Percentiles rank a stretch among this genome's conserved stretches.
phyloP scores from a whole-genome alignment of 2,113 vertebrate genomes.

The Gavia stellata region DNA sequence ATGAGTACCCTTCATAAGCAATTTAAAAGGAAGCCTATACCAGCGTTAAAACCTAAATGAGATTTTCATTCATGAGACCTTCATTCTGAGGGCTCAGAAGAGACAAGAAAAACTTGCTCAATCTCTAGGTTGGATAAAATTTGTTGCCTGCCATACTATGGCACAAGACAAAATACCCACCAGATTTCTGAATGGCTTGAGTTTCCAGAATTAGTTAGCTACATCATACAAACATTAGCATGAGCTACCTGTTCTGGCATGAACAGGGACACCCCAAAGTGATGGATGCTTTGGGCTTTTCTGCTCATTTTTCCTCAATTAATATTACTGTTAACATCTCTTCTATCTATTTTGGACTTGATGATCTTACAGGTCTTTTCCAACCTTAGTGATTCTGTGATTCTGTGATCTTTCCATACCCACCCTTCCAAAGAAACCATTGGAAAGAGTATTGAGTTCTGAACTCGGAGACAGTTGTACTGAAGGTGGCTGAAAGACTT shows the following conservation, averaged over 20 bases:
- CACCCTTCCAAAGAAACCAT: background rate
- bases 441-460: background rate
- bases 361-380: no score
- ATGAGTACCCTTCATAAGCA: background rate
- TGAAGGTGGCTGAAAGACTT: background rate
- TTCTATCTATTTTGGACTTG: no score
- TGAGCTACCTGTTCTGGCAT: background rate
- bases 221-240: background rate
- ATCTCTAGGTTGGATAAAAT: background rate
- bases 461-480: background rate
- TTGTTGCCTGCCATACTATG: background rate
- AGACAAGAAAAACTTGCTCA: background rate
- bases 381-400: no score
- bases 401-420: background rate
- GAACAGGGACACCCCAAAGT: background rate
- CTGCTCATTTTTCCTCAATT: background rate
- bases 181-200: background rate
- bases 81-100: background rate
- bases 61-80: background rate
- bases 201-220: background rate
- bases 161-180: background rate
- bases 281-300: background rate
- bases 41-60: background rate
- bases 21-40: conserved; percentile 8
- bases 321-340: background rate